These are phyloP conservation scores for Gorilla gorilla DNA, from an alignment of 2,113 vertebrate genomes.

Conservation along the genomic window DNA sequence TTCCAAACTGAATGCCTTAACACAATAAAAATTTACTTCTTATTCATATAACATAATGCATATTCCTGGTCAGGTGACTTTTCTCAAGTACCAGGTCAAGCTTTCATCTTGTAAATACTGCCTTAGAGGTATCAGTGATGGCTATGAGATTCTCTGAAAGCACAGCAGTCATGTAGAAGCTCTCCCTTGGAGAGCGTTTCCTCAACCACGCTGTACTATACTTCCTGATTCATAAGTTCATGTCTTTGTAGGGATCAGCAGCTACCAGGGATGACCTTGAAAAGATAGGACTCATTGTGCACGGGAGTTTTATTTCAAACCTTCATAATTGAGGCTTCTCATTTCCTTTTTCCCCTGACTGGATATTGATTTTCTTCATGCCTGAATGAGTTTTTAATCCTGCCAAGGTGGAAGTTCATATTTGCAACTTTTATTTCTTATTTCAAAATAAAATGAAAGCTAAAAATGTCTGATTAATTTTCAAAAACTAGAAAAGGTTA, in stretches of 20 bases:
- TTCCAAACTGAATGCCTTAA: not conserved
- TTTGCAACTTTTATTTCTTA: conserved; percentile 35
- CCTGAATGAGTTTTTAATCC: conserved; percentile 51
- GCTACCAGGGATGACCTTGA: not conserved
- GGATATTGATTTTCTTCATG: conserved; percentile 56
- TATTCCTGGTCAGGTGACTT: not conserved
- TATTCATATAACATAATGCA: not conserved
- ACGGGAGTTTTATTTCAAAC: not conserved
- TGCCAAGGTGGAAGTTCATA: conserved; percentile 65
- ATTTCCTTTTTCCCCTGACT: not conserved
- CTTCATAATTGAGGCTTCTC: not conserved
- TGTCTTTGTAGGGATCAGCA: not conserved
- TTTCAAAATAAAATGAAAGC: conserved; percentile 49
- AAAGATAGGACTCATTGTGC: not conserved
- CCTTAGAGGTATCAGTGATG: not conserved
- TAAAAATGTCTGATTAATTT: conserved; percentile 71
- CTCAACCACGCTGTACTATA: not conserved
- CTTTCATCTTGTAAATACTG: not conserved
- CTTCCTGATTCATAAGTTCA: not conserved
- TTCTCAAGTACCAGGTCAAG: not conserved
- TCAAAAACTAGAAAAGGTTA: conserved; percentile 65
- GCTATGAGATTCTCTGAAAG: not conserved
- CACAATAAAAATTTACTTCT: not conserved
- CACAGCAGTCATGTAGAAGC: not conserved
- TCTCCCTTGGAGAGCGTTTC: not conserved